Percentiles rank a stretch among this genome's conserved stretches.
These are phyloP conservation scores for Cyclura pinguis DNA, from an alignment of 2,797 vertebrate genomes.

Conservation along the genomic window DNA sequence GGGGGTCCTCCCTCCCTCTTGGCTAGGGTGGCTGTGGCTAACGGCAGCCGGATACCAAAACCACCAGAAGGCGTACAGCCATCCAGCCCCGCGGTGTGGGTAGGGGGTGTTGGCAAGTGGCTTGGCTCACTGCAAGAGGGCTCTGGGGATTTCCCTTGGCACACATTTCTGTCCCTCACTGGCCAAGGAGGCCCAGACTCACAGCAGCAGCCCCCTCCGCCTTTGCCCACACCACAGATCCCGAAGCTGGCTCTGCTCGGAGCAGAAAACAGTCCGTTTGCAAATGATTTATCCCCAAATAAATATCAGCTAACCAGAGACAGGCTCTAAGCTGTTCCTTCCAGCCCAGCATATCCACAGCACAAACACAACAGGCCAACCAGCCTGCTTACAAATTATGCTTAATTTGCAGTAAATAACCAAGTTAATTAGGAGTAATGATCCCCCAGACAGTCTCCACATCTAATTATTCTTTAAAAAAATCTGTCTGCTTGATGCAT, in stretches of 20 bases:
- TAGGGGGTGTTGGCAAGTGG: no score
- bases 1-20: no score
- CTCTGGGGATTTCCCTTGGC: no score
- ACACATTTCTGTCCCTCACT: no score
- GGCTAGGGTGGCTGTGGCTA: no score
- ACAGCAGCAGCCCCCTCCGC: neutral
- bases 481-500: constrained; percentile 73
- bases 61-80: no score
- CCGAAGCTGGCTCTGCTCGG: neutral
- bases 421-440: constrained; percentile 95
- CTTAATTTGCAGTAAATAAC: constrained; percentile 91
- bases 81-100: no score
- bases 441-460: constrained; percentile 86
- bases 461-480: constrained; percentile 86
- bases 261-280: constrained; percentile 1
- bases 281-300: constrained; percentile 27
- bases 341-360: constrained; percentile 61
- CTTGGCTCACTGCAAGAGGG: neutral
- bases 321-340: constrained; percentile 55
- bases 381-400: constrained; percentile 81
- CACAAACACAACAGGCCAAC: constrained; percentile 69
- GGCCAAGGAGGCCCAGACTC: neutral
- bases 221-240: neutral
- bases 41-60: no score
- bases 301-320: constrained; percentile 49